These are phyloP conservation scores for Phalacrocorax aristotelis DNA, from an alignment of 2,113 vertebrate species.

Conservation along the genomic window DNA sequence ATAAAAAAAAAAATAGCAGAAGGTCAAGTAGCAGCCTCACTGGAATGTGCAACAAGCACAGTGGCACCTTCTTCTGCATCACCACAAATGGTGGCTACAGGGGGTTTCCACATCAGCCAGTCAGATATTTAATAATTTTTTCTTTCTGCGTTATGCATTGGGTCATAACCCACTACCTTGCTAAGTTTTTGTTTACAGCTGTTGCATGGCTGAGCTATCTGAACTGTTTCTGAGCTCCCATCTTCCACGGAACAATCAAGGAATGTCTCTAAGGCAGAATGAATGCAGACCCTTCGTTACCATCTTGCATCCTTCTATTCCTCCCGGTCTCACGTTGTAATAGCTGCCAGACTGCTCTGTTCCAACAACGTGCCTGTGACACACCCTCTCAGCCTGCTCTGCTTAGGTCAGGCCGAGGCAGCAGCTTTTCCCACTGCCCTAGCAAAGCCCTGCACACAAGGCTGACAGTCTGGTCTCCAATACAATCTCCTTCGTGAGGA, in stretches of 20 bases:
- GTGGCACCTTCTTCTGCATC: neutral
- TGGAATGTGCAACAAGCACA: accelerated
- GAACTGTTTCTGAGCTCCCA: neutral
- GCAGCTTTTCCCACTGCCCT: accelerated
- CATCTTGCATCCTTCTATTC: neutral
- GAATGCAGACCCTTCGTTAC: neutral
- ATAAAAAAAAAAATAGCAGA: neutral
- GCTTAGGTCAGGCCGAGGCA: neutral
- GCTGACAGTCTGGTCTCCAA: neutral
- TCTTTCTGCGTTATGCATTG: neutral
- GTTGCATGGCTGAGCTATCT: neutral
- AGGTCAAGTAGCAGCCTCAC: neutral
- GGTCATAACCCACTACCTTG: neutral
- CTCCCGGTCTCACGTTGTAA: accelerated
- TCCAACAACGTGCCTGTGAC: neutral
- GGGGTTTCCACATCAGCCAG: neutral
- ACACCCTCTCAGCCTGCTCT: neutral
- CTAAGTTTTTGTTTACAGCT: neutral
- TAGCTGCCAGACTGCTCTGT: neutral
- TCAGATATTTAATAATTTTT: neutral
- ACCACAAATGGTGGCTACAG: neutral
- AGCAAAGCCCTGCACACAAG: neutral
- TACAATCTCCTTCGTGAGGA: neutral
- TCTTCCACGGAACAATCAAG: neutral
- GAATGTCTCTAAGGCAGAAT: neutral